Base-by-base conservation (phyloP, 2,113 vertebrate species). In the Arizona elegans region DNA sequence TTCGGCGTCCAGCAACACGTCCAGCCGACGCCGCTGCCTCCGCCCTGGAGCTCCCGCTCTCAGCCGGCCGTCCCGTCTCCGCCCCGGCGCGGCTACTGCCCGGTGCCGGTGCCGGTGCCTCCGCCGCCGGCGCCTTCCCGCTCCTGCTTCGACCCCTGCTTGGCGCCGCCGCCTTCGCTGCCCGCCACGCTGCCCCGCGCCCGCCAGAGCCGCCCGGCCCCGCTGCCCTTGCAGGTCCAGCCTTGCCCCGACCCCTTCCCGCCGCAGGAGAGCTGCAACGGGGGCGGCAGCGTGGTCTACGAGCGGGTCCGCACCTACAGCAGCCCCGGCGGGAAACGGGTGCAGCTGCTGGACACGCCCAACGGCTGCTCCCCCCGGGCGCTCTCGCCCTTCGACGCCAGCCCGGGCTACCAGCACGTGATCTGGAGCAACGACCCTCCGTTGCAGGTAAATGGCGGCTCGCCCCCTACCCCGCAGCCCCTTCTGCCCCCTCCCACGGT, bases 291-390 rank as follows among this genome's bases (percentile, higher is more conserved):
- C 90, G 94, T 97, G 92, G 94, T 96, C 0, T 97, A 96, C 56
- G 97, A 98, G 55, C 95, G 97, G 29, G 97, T 98, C 94, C 96
- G 97, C 86, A 97, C 97, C 92, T 98, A 98, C 96, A 97, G 97
- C 62, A 97, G 96, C 47, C 97, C 97, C 86, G 95, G 97, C 95
- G 96, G 95, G 92, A 97, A 96, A 47, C 94, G 96, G 50, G 94
- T 96, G 88, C 95, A 95, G 53, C 96, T 96, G 54, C 93, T 96
- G 56, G 95, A 97, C 94, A 90, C 97, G 47, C 96, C 95, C 62
- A 86, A 95, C 2, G 89, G 94, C 92, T 95, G 96, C 88, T 94
- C 95, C 11, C 94, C 91, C 26, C 95, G 97, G 91, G 81, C 95
- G 7, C 91, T 94, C 29, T 97, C 97, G 8, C 97, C 97, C 54